Evolutionary conservation across 2,797 vertebrate genomes (phyloP), one percentile per base, ranked within the genome.

Genomic region (Rhyacichthys aspro): DNA sequence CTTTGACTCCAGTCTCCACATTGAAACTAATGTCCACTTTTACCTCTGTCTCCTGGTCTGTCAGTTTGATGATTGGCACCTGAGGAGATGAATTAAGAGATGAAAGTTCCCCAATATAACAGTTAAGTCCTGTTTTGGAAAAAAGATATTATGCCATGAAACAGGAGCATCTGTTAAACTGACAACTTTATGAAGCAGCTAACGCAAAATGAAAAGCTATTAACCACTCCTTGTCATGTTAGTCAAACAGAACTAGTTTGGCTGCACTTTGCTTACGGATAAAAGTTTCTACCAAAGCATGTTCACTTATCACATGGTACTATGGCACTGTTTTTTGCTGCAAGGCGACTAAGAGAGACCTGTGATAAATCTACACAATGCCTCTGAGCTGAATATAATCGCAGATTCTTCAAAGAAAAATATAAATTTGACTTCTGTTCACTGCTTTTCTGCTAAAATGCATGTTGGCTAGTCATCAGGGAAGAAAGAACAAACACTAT

Each of bases 21-120:
- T 99, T 99, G 82, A 98, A 99, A 87, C 97, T 98, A 89, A 99
- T 98, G 91, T 99, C 97, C 58, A 99, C 97, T 90, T 98, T 99
- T 38, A 99, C 96, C 59, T 99, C 97, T 0, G 97, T 98, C 89
- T 97, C 94, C 91, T 94, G 95, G 90, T 99, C 97, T 2, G 96
- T 98, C 76, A 99, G 93, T 83, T 99, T 99, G 86, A 99, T 98
- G 86, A 99, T 99, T 65, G 97, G 97, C 81, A 99, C 97, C 97
- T 99, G 66, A 14, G 49, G n/a, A 16, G 11, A 19, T n/a, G 15
- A 19, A n/a, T 66, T 19, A 63, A 47, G 45, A 17, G 53, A 63
- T 32, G 1, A 12, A 8, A 39, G 36, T 28, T 16, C n/a, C n/a
- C n/a, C n/a, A n/a, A 28, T 33, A 32, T 43, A 32, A 46, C 9